A percentile compares a stretch with the other conserved stretches of the same genome.
phyloP scores from a whole-genome alignment of 2,888 invertebrate species.

The Eupithecia pulchellata region DNA sequence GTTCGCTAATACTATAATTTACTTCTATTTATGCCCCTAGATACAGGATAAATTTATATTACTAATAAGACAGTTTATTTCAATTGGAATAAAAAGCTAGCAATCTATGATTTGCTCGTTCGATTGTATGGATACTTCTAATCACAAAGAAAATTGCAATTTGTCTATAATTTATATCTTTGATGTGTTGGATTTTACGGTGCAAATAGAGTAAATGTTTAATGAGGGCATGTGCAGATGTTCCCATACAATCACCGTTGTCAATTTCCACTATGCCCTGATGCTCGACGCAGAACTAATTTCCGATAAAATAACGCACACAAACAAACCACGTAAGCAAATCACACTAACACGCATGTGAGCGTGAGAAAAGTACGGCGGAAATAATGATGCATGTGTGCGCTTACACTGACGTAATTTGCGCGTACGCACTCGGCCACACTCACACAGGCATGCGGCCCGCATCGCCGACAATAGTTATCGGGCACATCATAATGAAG shows the following conservation, averaged over 20 bases:
- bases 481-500: constrained; percentile 75
- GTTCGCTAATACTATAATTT: constrained; percentile 72
- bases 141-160: constrained; percentile 60
- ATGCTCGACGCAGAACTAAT: constrained; percentile 77
- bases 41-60: constrained; percentile 3
- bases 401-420: constrained; percentile 63
- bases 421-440: constrained; percentile 56
- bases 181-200: constrained; percentile 51
- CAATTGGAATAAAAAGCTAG: constrained; percentile 16
- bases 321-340: constrained; percentile 71
- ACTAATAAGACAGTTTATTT: constrained; percentile 16
- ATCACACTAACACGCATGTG: constrained; percentile 71
- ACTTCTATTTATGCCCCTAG: constrained; percentile 57
- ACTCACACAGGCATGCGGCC: constrained; percentile 64
- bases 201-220: constrained; percentile 69
- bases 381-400: constrained; percentile 69
- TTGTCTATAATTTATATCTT: constrained; percentile 68
- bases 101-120: constrained; percentile 51
- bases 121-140: constrained; percentile 54
- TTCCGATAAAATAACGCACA: constrained; percentile 73
- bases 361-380: constrained; percentile 83
- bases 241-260: constrained; percentile 78
- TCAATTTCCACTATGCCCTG: constrained; percentile 77
- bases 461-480: constrained; percentile 78
- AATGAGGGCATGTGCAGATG: constrained; percentile 73